A percentile compares a stretch with the other conserved stretches of the same genome.
These are phyloP conservation scores for Polydrusus pterygomalis DNA, from an alignment of 2,888 invertebrate genomes.

Conservation along the genomic window DNA sequence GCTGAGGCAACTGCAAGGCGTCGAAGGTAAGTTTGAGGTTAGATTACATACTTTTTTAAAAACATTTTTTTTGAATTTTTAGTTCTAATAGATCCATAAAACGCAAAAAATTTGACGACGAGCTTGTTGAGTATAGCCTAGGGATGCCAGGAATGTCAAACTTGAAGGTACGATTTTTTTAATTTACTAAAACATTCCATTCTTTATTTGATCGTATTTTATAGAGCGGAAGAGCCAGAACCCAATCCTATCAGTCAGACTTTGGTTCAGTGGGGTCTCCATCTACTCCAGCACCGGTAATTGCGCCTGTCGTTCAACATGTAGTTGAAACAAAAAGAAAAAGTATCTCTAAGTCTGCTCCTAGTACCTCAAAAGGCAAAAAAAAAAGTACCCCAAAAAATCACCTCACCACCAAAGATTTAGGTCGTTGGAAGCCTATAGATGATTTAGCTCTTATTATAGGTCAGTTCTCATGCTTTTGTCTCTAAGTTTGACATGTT, in stretches of 20 bases:
- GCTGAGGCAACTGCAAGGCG: conserved; percentile 68
- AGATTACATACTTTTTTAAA: conserved; percentile 59
- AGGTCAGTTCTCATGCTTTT: conserved; percentile 67
- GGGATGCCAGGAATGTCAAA: conserved; percentile 76
- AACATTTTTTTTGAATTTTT: conserved; percentile 52
- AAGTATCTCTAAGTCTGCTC: conserved; percentile 42
- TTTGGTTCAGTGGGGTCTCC: conserved; percentile 64
- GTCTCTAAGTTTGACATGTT: neutral
- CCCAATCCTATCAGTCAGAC: conserved; percentile 70
- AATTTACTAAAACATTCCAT: conserved; percentile 3
- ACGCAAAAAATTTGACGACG: conserved; percentile 96
- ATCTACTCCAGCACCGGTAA: conserved; percentile 56
- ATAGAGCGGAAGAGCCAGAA: conserved; percentile 69
- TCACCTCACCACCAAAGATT: conserved; percentile 85
- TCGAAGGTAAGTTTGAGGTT: conserved; percentile 49
- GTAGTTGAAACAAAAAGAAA: conserved; percentile 62
- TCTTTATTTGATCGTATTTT: neutral
- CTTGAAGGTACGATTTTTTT: conserved; percentile 65
- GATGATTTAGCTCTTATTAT: conserved; percentile 96
- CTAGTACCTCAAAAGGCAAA: conserved; percentile 68
- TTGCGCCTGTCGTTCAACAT: conserved; percentile 47
- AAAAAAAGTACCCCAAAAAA: conserved; percentile 79
- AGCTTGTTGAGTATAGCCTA: conserved; percentile 93
- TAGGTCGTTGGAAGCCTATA: conserved; percentile 97
- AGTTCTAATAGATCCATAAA: conserved; percentile 97